Evolutionary conservation across 2,113 vertebrate species (phyloP).

Genomic region (Laticauda colubrina): DNA sequence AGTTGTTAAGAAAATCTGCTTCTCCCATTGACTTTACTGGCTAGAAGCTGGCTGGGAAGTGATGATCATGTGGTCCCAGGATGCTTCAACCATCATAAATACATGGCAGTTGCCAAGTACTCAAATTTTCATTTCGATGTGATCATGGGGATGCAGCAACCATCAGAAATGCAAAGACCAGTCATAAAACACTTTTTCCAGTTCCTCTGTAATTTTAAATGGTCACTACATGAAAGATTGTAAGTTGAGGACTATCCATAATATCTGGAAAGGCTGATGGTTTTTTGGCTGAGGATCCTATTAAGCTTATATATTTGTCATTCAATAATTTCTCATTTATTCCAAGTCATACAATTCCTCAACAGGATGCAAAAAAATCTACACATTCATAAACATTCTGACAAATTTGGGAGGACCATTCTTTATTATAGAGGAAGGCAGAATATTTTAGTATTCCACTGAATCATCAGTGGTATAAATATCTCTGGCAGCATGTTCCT

Average conservation of each 20-base stretch:
- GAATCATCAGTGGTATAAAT: conserved; percentile 18
- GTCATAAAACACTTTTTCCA: background rate
- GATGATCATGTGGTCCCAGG: background rate
- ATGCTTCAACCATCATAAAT: background rate
- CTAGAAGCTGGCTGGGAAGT: background rate
- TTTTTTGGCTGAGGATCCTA: background rate
- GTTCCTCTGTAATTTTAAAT: background rate
- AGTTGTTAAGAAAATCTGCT: background rate
- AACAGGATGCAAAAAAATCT: background rate
- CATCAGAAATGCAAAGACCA: background rate
- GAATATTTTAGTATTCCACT: conserved; percentile 10
- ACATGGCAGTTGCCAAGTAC: background rate
- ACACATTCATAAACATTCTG: conserved; percentile 2
- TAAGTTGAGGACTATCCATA: background rate
- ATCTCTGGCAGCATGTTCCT: background rate
- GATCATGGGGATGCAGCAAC: background rate
- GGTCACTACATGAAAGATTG: background rate
- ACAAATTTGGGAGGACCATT: background rate
- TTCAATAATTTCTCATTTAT: background rate
- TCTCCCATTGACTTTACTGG: background rate
- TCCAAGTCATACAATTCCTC: background rate
- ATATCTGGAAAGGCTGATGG: background rate
- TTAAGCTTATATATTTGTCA: background rate
- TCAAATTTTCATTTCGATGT: background rate
- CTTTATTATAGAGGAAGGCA: background rate